Evolutionary conservation across 2,888 invertebrate genomes (phyloP).

Genomic region (Nomada hirtipes): DNA sequence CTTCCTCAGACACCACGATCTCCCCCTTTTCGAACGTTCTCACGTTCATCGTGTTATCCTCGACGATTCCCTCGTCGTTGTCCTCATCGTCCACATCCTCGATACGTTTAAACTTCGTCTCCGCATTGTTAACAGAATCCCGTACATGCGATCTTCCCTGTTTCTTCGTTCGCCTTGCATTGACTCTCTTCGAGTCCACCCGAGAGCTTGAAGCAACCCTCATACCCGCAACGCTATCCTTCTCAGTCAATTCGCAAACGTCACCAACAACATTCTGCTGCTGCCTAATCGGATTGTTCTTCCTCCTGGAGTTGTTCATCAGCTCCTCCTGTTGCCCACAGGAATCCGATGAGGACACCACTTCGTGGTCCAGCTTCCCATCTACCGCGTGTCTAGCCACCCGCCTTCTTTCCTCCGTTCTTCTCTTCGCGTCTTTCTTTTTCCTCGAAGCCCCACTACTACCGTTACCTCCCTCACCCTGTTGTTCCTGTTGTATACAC

Average conservation of each 20-base stretch:
- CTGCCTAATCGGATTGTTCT: conserved; percentile 47
- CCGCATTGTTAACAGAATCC: conserved; percentile 65
- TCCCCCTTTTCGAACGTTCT: conserved; percentile 81
- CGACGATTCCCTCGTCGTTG: conserved; percentile 57
- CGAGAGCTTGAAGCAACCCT: conserved; percentile 83
- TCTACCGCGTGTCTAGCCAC: conserved; percentile 37
- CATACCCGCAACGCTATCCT: conserved; percentile 83
- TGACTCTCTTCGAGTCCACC: conserved; percentile 73
- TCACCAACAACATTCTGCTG: conserved; percentile 67
- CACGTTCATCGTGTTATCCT: conserved; percentile 70
- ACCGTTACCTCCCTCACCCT: conserved; percentile 46
- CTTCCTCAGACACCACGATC: conserved; percentile 80
- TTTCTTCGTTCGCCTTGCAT: conserved; percentile 62
- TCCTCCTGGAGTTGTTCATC: conserved; percentile 36
- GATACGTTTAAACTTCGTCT: conserved; percentile 65
- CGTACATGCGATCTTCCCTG: conserved; percentile 38
- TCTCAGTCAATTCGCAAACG: conserved; percentile 80
- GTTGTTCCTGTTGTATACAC: conserved; percentile 17
- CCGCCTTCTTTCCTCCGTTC: conserved; percentile 51
- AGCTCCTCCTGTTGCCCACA: conserved; percentile 41
- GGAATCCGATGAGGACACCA: conserved; percentile 61
- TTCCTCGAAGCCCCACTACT: conserved; percentile 51
- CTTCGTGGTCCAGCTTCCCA: conserved; percentile 39
- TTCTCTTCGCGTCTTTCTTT: conserved; percentile 66
- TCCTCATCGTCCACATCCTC: conserved; percentile 46